Evolutionary conservation across 2,888 invertebrate genomes (phyloP).

Genomic region (Gibbula magus): DNA sequence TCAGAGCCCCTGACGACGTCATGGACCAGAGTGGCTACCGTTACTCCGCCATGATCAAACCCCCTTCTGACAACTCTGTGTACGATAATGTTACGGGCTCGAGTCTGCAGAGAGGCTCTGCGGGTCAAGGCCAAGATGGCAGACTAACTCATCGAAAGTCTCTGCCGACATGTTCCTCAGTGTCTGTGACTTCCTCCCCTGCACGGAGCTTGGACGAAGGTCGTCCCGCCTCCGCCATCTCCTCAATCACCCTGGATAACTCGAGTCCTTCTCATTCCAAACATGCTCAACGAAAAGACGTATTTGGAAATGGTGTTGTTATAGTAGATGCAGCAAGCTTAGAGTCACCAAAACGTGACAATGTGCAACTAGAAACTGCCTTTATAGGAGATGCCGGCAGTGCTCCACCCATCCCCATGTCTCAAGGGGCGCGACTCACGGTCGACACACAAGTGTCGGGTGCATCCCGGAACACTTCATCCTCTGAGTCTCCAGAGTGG

Average conservation of each 20-base stretch:
- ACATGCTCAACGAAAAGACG: background rate
- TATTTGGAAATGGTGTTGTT: constrained; percentile 18
- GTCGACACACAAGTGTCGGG: constrained; percentile 35
- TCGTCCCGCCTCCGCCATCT: constrained; percentile 51
- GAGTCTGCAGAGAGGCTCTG: background rate
- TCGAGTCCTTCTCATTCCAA: constrained; percentile 13
- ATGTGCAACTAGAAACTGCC: background rate
- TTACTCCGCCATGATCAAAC: constrained; percentile 50
- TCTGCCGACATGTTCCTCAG: constrained; percentile 38
- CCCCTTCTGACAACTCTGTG: constrained; percentile 53
- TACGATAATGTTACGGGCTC: constrained; percentile 47
- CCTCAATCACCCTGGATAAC: constrained; percentile 38
- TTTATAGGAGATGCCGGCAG: background rate
- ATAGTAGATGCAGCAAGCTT: background rate
- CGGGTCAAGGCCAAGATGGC: background rate
- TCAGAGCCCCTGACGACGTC: constrained; percentile 21
- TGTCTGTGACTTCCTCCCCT: constrained; percentile 23
- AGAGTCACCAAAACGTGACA: constrained; percentile 8
- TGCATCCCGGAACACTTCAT: constrained; percentile 72
- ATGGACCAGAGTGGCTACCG: constrained; percentile 31
- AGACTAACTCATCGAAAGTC: constrained; percentile 38
- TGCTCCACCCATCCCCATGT: background rate
- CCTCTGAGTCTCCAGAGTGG: constrained; percentile 70
- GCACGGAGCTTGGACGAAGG: constrained; percentile 32
- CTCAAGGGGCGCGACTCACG: constrained; percentile 32